Percentiles rank a stretch among this genome's conserved stretches.
Conservation (phyloP, 2,888 invertebrate genomes). For the Dyspetes luteomarginatus region DNA sequence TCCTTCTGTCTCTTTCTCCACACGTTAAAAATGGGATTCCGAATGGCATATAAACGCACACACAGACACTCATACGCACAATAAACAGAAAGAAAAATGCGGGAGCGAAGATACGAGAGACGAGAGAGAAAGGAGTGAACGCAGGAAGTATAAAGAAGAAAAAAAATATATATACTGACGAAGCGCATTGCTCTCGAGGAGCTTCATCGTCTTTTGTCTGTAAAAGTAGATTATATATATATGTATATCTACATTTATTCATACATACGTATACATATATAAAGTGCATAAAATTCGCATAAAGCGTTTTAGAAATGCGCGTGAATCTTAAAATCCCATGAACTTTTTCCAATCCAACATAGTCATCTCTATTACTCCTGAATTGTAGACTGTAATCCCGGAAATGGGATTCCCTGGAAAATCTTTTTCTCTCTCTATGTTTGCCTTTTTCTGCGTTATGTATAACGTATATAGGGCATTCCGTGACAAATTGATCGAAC, state of each 20-base stretch:
- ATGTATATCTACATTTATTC: not conserved
- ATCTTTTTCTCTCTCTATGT: not conserved
- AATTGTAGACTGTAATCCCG: slow-evolving; percentile 34
- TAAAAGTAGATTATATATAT: not conserved
- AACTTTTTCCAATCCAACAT: slow-evolving; percentile 38
- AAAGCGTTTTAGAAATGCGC: slow-evolving; percentile 6
- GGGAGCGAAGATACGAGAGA: slow-evolving; percentile 7
- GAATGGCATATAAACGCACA: slow-evolving; percentile 4
- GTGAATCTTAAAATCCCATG: slow-evolving; percentile 35
- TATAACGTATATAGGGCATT: not conserved
- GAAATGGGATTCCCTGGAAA: slow-evolving; percentile 30
- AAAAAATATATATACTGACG: slow-evolving; percentile 28
- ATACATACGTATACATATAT: not conserved
- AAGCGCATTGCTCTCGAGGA: slow-evolving; percentile 11
- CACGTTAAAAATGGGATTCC: not conserved
- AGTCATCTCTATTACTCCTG: slow-evolving; percentile 2
- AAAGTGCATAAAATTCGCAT: too few relatives aligned
- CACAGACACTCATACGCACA: not conserved
- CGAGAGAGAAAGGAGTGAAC: not conserved
- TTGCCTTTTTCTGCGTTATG: not conserved
- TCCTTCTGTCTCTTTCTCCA: not conserved
- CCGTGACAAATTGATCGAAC: too few relatives aligned
- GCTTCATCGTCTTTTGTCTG: slow-evolving; percentile 30
- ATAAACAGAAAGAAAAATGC: slow-evolving; percentile 1
- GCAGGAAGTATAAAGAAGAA: not conserved